Conservation (phyloP, 2,797 vertebrate species). For the Crax fasciolata region DNA sequence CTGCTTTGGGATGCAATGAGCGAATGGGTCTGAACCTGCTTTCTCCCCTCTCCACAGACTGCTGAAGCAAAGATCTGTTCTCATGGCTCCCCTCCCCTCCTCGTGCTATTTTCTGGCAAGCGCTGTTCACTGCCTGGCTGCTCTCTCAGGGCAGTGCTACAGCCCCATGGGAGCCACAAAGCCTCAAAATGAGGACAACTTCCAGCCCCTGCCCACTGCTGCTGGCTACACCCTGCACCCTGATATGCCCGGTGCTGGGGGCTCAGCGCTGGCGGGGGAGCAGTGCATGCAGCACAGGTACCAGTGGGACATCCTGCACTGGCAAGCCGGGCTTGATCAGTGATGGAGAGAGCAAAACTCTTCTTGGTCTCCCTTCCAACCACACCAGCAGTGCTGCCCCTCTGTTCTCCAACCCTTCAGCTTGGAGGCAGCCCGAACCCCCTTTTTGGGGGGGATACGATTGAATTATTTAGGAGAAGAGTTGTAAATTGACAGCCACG, state of each 20-base stretch:
- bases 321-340: neutral
- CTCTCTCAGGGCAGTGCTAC: neutral
- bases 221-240: too few species aligned
- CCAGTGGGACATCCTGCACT: too few species aligned
- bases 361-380: neutral
- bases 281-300: too few species aligned
- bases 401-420: neutral
- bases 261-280: too few species aligned
- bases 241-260: too few species aligned
- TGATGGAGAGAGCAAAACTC: neutral
- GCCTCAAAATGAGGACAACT: too few species aligned
- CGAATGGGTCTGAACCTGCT: neutral
- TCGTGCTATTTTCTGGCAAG: accelerated
- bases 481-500: neutral
- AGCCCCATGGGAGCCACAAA: neutral
- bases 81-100: neutral
- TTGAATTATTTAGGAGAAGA: neutral
- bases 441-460: neutral
- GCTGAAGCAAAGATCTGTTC: neutral
- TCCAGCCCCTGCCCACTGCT: too few species aligned
- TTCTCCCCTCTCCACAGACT: accelerated
- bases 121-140: neutral
- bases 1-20: neutral
- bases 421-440: neutral
- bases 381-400: neutral